Percentiles rank a stretch among this genome's conserved stretches.
phyloP scores from a whole-genome alignment of 2,888 invertebrate species.

The Blastobasis adustella region DNA sequence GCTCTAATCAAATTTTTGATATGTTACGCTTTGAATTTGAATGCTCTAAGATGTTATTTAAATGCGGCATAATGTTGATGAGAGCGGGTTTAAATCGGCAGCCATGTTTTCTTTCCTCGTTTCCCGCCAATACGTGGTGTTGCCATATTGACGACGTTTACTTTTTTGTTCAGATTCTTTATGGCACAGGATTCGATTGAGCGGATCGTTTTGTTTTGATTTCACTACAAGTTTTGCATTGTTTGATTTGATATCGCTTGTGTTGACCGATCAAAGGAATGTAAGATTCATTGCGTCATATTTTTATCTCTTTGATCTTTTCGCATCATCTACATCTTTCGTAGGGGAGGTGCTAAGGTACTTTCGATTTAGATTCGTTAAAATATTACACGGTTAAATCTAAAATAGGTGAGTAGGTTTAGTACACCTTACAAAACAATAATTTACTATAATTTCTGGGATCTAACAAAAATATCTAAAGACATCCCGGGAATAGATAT shows the following conservation, averaged over 20 bases:
- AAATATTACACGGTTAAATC: too few species aligned
- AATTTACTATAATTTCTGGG: too few species aligned
- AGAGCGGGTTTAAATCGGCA: constrained; percentile 33
- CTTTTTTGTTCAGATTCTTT: constrained; percentile 37
- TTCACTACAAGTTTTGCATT: constrained; percentile 27
- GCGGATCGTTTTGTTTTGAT: constrained; percentile 36
- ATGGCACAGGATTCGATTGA: constrained; percentile 48
- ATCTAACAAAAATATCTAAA: constrained; percentile 1
- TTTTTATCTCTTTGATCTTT: too few species aligned
- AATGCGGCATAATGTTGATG: constrained; percentile 31
- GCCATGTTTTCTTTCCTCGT: constrained; percentile 40
- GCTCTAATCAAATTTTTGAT: constrained; percentile 27
- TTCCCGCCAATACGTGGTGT: constrained; percentile 22
- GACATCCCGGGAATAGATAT: constrained; percentile 4
- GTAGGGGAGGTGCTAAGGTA: too few species aligned
- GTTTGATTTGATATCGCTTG: constrained; percentile 23
- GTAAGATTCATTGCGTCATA: neutral
- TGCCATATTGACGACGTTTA: constrained; percentile 42
- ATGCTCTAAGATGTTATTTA: constrained; percentile 38
- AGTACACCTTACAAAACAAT: too few species aligned
- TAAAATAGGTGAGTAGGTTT: too few species aligned
- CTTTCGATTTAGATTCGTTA: too few species aligned
- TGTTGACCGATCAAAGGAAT: constrained; percentile 41
- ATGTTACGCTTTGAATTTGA: constrained; percentile 26
- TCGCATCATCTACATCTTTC: too few species aligned